These are phyloP conservation scores for Wiebesia pumilae DNA, from an alignment of 1,140 invertebrate species.

Conservation along the genomic window DNA sequence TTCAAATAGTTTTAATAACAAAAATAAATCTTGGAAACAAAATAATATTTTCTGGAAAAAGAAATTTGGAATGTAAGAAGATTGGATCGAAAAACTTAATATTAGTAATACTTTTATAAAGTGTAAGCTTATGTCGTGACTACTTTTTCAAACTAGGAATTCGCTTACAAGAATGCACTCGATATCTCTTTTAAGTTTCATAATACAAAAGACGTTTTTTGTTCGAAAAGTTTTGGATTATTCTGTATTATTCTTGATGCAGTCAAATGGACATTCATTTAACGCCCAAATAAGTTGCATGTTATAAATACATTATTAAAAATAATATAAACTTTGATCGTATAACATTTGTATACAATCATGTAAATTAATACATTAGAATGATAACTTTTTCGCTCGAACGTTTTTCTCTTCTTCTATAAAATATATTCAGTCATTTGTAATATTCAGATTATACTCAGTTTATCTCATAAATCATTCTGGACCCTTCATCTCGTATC, in stretches of 20 bases:
- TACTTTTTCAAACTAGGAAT: no score
- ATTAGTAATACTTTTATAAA: no score
- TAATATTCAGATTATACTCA: constrained; percentile 39
- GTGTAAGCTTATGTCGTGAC: no score
- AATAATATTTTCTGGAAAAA: no score
- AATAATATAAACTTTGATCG: not conserved
- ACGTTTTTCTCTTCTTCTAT: not conserved
- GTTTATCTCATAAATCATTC: constrained; percentile 31
- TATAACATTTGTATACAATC: not conserved
- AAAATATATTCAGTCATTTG: constrained; percentile 35
- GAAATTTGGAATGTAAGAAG: not conserved
- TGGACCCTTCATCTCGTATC: constrained; percentile 21
- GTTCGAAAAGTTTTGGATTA: no score
- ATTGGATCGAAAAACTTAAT: no score
- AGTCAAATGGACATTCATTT: not conserved
- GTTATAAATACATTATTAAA: not conserved
- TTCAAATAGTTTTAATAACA: no score
- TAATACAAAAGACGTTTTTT: no score
- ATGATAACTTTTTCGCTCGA: not conserved
- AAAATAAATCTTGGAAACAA: no score
- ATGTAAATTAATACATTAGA: constrained; percentile 17
- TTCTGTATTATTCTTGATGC: no score
- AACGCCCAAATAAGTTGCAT: not conserved
- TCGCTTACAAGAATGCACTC: no score
- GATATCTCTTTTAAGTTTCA: no score